phyloP scores from a whole-genome alignment of 2,888 invertebrate genomes.

The Drosophila birchii region DNA sequence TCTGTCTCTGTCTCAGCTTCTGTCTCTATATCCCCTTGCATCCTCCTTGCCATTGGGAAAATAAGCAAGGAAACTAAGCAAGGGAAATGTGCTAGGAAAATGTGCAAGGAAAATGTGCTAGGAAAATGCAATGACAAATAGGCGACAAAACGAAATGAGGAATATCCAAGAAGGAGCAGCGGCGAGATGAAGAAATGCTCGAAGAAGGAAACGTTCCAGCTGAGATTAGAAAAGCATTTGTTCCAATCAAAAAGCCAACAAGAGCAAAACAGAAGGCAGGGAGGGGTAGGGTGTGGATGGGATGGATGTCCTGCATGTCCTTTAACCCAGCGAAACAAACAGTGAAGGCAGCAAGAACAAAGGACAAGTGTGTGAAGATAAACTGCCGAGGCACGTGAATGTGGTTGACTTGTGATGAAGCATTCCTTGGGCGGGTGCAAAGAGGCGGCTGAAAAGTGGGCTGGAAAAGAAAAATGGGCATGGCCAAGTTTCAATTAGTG shows the following conservation, averaged over 20 bases:
- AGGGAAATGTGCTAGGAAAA: slow-evolving; percentile 25
- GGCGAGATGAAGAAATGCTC: slow-evolving; percentile 1
- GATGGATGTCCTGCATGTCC: slow-evolving; percentile 39
- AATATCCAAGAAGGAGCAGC: slow-evolving; percentile 56
- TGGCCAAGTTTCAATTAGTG: slow-evolving; percentile 71
- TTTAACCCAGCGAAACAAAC: slow-evolving; percentile 46
- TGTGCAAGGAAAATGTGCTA: slow-evolving; percentile 40
- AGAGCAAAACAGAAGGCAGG: slow-evolving; percentile 38
- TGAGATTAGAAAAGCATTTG: slow-evolving; percentile 78
- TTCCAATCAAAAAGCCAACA: slow-evolving; percentile 74
- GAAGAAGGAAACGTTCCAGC: slow-evolving; percentile 47
- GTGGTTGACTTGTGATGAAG: slow-evolving; percentile 42
- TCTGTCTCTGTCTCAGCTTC: slow-evolving; percentile 49
- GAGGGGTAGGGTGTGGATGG: background rate
- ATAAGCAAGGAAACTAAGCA: slow-evolving; percentile 2
- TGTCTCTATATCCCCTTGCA: slow-evolving; percentile 51
- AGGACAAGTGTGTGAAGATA: slow-evolving; percentile 57
- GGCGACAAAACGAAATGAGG: slow-evolving; percentile 80
- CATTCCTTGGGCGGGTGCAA: background rate
- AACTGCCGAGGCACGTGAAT: slow-evolving; percentile 47
- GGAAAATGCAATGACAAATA: slow-evolving; percentile 76
- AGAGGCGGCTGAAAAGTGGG: background rate
- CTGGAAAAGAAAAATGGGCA: slow-evolving; percentile 8
- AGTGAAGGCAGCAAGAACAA: slow-evolving; percentile 37
- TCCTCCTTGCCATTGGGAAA: slow-evolving; percentile 4